Evolutionary conservation across 2,797 vertebrate genomes (phyloP), one percentile per base, ranked within the genome.

Genomic region (Pseudotriccus pelzelni): DNA sequence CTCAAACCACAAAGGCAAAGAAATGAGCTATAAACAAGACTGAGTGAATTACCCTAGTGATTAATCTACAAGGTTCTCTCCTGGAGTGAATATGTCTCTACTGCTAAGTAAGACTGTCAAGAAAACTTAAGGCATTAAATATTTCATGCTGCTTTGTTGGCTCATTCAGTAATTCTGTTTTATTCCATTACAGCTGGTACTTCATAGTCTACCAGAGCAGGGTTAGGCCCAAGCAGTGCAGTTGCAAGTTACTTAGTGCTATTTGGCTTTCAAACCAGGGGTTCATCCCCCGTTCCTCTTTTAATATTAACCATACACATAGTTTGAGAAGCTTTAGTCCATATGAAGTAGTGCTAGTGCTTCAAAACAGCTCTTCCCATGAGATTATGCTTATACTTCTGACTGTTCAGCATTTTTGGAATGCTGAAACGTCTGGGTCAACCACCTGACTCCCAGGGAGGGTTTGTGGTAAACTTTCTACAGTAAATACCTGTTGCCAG

Each of bases 281-380:
- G 18, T 64, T 82, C 12, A 47, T 19, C 14, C 14, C 19, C 28
- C 17, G 34, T 63, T 32, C 41, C 10, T 82, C 14, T 82, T 72
- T 75, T 60, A 9, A 37, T 49, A 34, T 53, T 44, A 28, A 44
- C 25, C 18, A 36, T 18, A 12, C 0, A 0, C 3, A 25, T 27
- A 23, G 12, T 66, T 81, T 56, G 19, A 36, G 41, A 72, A 72
- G 14, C 5, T 23, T 47, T 36, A 44, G 28, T 72, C 23, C 22
- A 41, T 14, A 34, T 27, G 39, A 70, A 80, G 28, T 28, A 75
- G 18, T 60, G 22, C 6, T 12, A 82, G 46, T n/a, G 56, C 17
- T 56, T 64, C 39, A 84, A 72, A 75, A 3, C 5, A 23, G 8
- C 13, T 52, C 20, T 84, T 89, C 7, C 13, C 5, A 10, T 68